Base-by-base conservation (phyloP, 2,888 invertebrate species). In the Patella ulyssiponensis region DNA sequence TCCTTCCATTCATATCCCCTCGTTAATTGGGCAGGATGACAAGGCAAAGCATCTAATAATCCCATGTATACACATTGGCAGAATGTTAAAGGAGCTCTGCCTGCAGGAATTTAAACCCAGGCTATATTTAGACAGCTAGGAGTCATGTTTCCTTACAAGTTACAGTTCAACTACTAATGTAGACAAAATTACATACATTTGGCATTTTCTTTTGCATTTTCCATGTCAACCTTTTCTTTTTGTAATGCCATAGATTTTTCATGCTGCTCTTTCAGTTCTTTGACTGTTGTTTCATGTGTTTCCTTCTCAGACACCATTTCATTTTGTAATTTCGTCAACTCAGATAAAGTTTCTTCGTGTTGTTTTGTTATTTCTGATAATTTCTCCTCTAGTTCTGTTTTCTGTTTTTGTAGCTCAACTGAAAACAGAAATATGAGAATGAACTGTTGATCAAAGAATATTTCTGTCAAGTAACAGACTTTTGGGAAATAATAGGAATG, bases 241-340 rank as follows among this genome's bases (percentile, higher is more conserved):
- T 83, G 83, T 75, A 79, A 78, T 76, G 83, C 80, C 54, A 85
- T 27, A 56, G 76, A 71, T 53, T 84, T 78, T 44, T 83, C 80
- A 75, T 88, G 87, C 53, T 86, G 80, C 23, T 84, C 79, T 54
- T 83, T 83, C 53, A 88, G 79, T 23, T 85, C 69, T 20, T 54
- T 44, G 51, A 78, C 54, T 33, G 75, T 77, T 58, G 79, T 70
- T 20, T 44, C 44, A 44, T 74, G 71, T 12, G 79, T 76, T 23
- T 81, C 80, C 53, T 80, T 71, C n/a, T 69, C 71, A 27, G 72
- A 51, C 58, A 64, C 44, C 23, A 69, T 54, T 14, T 69, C 74
- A 20, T 44, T 33, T 56, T 76, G 69, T 11, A 73, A 53, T 70
- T 52, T 74, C 17, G 20, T 54, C 7, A 81, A 75, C 14, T 80